phyloP scores from a whole-genome alignment of 2,113 vertebrate species.

The Choloepus hoffmanni region DNA sequence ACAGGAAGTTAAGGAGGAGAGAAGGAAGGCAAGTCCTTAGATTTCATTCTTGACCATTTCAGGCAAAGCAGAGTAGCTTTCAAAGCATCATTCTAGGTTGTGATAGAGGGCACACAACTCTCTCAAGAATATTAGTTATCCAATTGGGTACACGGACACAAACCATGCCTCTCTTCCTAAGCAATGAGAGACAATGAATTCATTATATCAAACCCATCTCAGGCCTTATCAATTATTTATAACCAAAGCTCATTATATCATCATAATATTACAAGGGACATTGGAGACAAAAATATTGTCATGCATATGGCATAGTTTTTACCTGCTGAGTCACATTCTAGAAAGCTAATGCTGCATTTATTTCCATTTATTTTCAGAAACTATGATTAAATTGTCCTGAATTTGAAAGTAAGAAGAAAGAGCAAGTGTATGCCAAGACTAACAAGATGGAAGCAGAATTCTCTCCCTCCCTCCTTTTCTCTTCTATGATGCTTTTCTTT shows the following conservation, averaged over 20 bases:
- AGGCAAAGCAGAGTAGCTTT: background rate
- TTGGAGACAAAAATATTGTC: background rate
- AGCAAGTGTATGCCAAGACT: background rate
- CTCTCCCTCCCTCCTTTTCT: background rate
- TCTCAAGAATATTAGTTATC: background rate
- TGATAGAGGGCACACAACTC: background rate
- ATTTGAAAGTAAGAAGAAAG: background rate
- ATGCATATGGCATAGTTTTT: background rate
- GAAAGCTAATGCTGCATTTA: background rate
- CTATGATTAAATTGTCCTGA: background rate
- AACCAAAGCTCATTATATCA: background rate
- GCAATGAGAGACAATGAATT: background rate
- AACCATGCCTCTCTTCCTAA: background rate
- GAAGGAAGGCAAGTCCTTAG: background rate
- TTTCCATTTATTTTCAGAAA: background rate
- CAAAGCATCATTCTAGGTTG: background rate
- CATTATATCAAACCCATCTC: background rate
- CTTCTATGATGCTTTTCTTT: no score
- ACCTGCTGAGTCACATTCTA: background rate
- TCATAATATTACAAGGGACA: background rate
- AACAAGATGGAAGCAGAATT: background rate
- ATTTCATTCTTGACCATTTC: background rate
- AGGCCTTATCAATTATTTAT: background rate
- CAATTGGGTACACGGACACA: background rate
- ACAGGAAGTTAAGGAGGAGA: no score